Evolutionary conservation across 2,797 vertebrate genomes (phyloP), one percentile per base, ranked within the genome.

Genomic region (Eidolon dupreanum): DNA sequence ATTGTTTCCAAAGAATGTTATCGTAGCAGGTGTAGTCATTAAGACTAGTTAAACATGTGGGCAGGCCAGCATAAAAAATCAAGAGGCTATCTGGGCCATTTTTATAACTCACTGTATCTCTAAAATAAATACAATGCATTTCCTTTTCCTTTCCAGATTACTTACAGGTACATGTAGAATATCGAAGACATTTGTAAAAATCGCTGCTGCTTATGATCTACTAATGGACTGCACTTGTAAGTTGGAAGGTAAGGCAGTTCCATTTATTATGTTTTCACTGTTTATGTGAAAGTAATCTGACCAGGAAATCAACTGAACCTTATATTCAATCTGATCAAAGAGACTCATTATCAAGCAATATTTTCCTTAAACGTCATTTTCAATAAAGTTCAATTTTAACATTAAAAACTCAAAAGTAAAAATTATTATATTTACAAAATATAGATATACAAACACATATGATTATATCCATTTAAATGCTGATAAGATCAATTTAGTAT

Each of bases 371-470:
- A 6, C 63, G 16, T 61, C 46, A 88, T 83, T 46, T 3, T 17
- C 36, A 88, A n/a, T 81, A 74, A 53, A 93, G 75, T 77, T 49
- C 55, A 88, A 51, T 91, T 81, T 1, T 86, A 84, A 86, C 5
- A 43, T 55, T 73, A 90, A 66, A 81, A 92, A 63, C 16, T 16
- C 74, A 92, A 71, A 4, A 61, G 24, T 61, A 70, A 38, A 38
- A 74, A 57, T 43, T n/a, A 38, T 17, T 78, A 22, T 46, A 53
- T 66, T 93, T 81, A 55, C 20, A 79, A 94, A 59, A 77, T 66
- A 73, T 5, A 77, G 26, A 36, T 59, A 6, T 68, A 31, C 66
- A 49, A 43, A 66, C 81, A 36, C 3, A 65, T 16, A 12, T 43
- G 11, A 61, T 53, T 91, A 61, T 4, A 66, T 78, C 5, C 79